Percentiles rank a stretch among this genome's conserved stretches.
These are phyloP conservation scores for Pseudocheirus occidentalis DNA, from an alignment of 2,797 vertebrate genomes.

Conservation along the genomic window DNA sequence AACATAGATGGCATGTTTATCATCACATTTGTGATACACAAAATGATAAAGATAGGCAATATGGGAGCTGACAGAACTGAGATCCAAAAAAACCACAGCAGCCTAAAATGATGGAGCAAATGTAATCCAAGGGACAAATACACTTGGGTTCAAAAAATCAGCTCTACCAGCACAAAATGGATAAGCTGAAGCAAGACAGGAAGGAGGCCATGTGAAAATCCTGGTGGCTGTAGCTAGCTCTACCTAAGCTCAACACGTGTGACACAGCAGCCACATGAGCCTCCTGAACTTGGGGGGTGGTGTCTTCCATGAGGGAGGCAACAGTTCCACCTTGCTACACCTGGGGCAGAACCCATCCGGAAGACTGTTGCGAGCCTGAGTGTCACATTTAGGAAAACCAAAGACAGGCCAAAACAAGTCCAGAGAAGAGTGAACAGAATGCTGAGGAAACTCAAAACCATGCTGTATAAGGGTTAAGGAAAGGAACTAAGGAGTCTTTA, in stretches of 20 bases:
- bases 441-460: not conserved
- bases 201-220: not conserved
- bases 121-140: not conserved
- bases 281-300: too few relatives aligned
- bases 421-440: not conserved
- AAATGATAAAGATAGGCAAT: not conserved
- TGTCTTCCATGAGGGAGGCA: not conserved
- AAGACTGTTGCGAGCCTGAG: not conserved
- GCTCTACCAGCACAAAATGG: not conserved
- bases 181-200: not conserved
- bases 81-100: too few relatives aligned
- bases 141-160: not conserved
- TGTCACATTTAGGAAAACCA: not conserved
- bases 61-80: not conserved
- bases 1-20: not conserved
- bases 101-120: not conserved
- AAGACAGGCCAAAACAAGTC: not conserved
- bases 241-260: not conserved
- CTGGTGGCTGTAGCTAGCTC: not conserved
- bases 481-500: not conserved
- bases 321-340: not conserved
- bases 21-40: too few relatives aligned
- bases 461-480: not conserved
- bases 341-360: not conserved
- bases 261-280: not conserved